A percentile compares a stretch with the other conserved stretches of the same genome.
Evolutionary conservation across 2,113 vertebrate species (phyloP).

Genomic region (Melierax canorus): DNA sequence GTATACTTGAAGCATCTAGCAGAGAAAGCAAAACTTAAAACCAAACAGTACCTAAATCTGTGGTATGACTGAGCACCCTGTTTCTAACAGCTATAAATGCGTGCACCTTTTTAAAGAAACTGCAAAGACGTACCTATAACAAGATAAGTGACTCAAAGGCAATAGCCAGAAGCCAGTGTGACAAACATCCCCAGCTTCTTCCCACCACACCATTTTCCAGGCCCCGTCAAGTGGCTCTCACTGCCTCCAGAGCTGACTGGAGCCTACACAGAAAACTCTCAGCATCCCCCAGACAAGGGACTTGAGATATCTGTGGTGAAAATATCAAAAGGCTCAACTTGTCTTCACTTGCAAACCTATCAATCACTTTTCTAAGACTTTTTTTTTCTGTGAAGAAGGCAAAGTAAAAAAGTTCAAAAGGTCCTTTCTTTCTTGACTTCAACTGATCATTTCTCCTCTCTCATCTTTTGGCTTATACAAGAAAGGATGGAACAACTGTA

Average conservation of each 20-base stretch:
- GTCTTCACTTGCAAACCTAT: not conserved
- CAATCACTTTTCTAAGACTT: not conserved
- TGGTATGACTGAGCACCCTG: not conserved
- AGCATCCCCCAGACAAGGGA: not conserved
- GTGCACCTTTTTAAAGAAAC: not conserved
- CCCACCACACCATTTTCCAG: not conserved
- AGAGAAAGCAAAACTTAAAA: not conserved
- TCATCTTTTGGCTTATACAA: not conserved
- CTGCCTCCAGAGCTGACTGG: not conserved
- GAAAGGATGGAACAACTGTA: not conserved
- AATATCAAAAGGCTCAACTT: not conserved
- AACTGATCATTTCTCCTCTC: not conserved
- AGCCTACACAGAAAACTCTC: not conserved
- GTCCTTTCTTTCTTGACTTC: not conserved
- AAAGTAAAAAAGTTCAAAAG: not conserved
- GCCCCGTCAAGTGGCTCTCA: accelerated
- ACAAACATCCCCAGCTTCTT: not conserved
- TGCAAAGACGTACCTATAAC: not conserved
- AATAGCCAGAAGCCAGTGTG: not conserved
- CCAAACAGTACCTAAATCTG: not conserved
- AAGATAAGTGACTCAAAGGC: not conserved
- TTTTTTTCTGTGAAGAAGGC: not conserved
- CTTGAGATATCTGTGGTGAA: not conserved
- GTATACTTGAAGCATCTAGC: not conserved
- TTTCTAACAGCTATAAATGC: not conserved